Percentiles rank a stretch among this genome's conserved stretches.
Conservation (phyloP, 2,888 invertebrate species). For the Epiperipatus broadwayi region DNA sequence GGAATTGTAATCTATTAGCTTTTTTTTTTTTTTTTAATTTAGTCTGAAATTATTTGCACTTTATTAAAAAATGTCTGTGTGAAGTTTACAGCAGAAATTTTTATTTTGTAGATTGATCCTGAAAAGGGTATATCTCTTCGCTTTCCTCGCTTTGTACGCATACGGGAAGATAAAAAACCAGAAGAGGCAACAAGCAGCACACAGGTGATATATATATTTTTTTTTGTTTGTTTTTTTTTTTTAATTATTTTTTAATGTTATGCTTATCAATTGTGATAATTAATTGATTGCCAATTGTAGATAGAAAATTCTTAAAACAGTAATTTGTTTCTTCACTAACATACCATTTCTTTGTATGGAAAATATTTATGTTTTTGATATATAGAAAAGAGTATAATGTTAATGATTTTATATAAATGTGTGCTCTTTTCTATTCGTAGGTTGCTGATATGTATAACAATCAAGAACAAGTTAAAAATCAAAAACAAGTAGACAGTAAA, state of each 20-base stretch:
- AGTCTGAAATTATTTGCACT: conserved; percentile 8
- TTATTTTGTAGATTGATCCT: conserved; percentile 44
- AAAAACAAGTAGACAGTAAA: too few relatives aligned
- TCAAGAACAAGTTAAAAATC: conserved; percentile 60
- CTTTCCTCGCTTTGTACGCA: conserved; percentile 77
- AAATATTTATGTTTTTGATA: too few relatives aligned
- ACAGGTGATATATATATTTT: conserved; percentile 37
- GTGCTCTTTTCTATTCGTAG: conserved; percentile 23
- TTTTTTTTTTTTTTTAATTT: conserved; percentile 6
- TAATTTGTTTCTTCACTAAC: too few relatives aligned
- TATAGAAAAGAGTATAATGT: too few relatives aligned
- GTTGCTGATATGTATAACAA: conserved; percentile 70
- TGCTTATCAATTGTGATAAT: too few relatives aligned
- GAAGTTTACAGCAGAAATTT: conserved; percentile 10
- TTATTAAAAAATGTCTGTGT: conserved; percentile 6
- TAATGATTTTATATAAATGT: too few relatives aligned
- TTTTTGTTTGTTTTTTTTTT: conserved; percentile 7
- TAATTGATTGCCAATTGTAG: conserved; percentile 9
- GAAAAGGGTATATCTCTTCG: conserved; percentile 82
- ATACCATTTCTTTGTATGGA: too few relatives aligned
- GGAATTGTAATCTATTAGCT: conserved; percentile 41
- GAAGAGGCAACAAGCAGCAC: conserved; percentile 78
- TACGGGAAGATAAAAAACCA: conserved; percentile 71
- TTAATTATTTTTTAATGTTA: conserved; percentile 12
- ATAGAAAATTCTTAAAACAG: conserved; percentile 9